These are phyloP conservation scores for Drosophila buzzatii DNA, from an alignment of 2,888 invertebrate species.

Conservation along the genomic window DNA sequence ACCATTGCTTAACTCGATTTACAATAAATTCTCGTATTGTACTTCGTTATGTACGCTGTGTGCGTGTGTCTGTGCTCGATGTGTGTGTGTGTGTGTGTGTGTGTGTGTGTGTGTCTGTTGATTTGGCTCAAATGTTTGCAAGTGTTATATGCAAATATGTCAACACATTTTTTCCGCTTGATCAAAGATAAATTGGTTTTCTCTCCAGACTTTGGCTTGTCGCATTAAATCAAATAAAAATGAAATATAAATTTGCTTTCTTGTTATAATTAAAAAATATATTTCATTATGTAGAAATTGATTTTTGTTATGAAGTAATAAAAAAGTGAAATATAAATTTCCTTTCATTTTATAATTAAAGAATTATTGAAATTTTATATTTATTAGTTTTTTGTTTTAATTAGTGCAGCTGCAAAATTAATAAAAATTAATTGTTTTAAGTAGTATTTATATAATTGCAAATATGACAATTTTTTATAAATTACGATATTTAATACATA, in stretches of 20 bases:
- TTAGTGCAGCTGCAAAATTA: too few species aligned
- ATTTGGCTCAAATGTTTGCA: conserved; percentile 26
- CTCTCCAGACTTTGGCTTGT: conserved; percentile 1
- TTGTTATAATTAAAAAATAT: too few species aligned
- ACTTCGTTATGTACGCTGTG: conserved; percentile 8
- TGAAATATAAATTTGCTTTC: background rate
- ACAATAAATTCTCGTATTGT: conserved; percentile 48
- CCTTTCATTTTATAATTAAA: background rate
- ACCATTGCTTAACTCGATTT: conserved; percentile 53
- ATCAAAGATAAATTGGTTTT: conserved; percentile 30
- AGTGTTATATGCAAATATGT: conserved; percentile 28
- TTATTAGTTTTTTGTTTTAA: background rate
- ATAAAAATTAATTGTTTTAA: too few species aligned
- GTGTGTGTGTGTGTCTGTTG: conserved; percentile 15
- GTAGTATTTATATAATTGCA: too few species aligned
- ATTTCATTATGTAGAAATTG: too few species aligned
- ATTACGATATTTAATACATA: too few species aligned
- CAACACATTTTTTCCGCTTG: conserved; percentile 18
- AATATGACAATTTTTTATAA: too few species aligned
- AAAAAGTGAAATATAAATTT: background rate
- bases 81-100: conserved; percentile 7
- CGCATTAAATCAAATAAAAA: conserved; percentile 5
- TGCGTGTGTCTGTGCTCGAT: background rate
- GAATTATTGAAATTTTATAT: background rate
- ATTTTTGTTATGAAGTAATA: background rate